These are phyloP conservation scores for Apamea sordens DNA, from an alignment of 2,888 invertebrate genomes.

Conservation along the genomic window DNA sequence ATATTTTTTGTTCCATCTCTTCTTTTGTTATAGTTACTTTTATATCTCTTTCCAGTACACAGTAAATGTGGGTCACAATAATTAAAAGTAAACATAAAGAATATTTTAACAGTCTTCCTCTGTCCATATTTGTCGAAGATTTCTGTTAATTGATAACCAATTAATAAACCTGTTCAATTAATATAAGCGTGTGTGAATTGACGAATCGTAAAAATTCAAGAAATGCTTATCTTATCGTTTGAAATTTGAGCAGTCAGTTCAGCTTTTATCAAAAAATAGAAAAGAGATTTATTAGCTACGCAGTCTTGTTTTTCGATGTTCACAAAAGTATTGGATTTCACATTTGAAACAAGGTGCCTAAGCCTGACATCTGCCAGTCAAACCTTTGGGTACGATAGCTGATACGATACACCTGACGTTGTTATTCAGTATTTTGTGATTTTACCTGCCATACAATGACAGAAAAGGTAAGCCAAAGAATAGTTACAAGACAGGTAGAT, in stretches of 20 bases:
- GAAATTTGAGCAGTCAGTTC: slow-evolving; percentile 11
- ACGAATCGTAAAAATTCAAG: slow-evolving; percentile 19
- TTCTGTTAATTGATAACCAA: slow-evolving; percentile 43
- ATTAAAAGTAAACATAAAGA: slow-evolving; percentile 45
- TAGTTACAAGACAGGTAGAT: background rate
- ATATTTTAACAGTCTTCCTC: slow-evolving; percentile 30
- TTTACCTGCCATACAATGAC: slow-evolving; percentile 27
- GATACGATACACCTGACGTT: slow-evolving; percentile 41
- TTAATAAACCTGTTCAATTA: slow-evolving; percentile 53
- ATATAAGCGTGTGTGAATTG: slow-evolving; percentile 12
- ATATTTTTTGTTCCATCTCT: background rate
- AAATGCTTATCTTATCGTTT: background rate
- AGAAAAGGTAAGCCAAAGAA: background rate
- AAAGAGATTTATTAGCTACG: slow-evolving; percentile 26
- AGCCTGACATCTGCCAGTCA: slow-evolving; percentile 59
- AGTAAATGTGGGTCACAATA: slow-evolving; percentile 36
- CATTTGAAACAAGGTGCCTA: slow-evolving; percentile 36
- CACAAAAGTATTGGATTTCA: slow-evolving; percentile 55
- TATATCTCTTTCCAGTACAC: background rate
- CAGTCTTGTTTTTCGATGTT: slow-evolving; percentile 27
- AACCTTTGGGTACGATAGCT: slow-evolving; percentile 30
- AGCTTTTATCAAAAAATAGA: slow-evolving; percentile 28
- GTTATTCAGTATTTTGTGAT: slow-evolving; percentile 10
- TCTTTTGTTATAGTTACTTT: slow-evolving; percentile 6
- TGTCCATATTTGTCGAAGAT: slow-evolving; percentile 34